Conservation (phyloP, 2,888 invertebrate species). For the Andrena hattorfiana region DNA sequence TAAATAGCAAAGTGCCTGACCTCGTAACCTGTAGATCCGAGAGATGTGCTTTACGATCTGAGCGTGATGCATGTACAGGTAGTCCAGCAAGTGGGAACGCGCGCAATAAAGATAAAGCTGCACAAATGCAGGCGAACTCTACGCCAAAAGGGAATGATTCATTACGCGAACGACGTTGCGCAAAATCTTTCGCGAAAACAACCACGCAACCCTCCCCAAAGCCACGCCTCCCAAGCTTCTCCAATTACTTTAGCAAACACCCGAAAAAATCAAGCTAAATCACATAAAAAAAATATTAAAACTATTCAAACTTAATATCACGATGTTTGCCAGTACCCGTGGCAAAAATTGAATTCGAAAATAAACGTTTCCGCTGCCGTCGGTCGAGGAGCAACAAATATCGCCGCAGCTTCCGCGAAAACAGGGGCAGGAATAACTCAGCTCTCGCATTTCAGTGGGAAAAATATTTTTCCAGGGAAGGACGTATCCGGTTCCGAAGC, state of each 20-base stretch:
- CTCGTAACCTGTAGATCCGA: constrained; percentile 52
- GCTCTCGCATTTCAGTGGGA: background rate
- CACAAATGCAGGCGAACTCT: constrained; percentile 10
- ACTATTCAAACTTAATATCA: background rate
- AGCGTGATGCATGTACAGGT: constrained; percentile 26
- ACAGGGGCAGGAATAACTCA: background rate
- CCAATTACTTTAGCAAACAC: background rate
- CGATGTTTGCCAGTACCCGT: background rate
- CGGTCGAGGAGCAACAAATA: background rate
- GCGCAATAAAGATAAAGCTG: constrained; percentile 32
- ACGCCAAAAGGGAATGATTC: background rate
- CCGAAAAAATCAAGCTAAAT: background rate
- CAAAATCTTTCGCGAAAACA: background rate
- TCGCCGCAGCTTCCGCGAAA: background rate
- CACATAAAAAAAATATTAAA: background rate
- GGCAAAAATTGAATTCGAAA: background rate
- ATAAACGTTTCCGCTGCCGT: background rate
- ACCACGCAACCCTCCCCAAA: background rate
- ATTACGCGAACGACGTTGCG: background rate
- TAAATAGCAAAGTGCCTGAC: constrained; percentile 54
- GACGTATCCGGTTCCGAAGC: constrained; percentile 9
- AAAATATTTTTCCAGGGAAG: background rate
- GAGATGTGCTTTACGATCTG: constrained; percentile 37
- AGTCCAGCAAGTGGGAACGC: constrained; percentile 8
- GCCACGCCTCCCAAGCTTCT: no score